phyloP scores from a whole-genome alignment of 2,797 vertebrate species.

The Thaleichthys pacificus region DNA sequence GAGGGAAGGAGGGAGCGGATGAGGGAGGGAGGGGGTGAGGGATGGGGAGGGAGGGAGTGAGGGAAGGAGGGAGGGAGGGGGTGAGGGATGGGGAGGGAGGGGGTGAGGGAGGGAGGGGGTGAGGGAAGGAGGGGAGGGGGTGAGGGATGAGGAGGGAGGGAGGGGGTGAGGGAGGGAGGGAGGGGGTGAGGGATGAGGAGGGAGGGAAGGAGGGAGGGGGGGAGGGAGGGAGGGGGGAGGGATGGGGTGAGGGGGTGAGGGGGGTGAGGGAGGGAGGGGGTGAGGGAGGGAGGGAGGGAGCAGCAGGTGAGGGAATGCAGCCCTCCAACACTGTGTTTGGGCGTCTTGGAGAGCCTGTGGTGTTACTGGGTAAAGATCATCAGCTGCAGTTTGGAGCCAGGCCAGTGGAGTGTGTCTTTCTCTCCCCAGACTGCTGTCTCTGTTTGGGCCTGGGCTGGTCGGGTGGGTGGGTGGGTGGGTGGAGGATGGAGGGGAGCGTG shows the following conservation, averaged over 20 bases:
- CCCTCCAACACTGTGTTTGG: slow-evolving; percentile 10
- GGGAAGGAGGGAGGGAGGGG: background rate
- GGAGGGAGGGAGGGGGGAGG: background rate
- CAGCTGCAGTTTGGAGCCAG: slow-evolving; percentile 11
- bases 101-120: too few relatives aligned
- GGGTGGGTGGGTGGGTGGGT: too few relatives aligned
- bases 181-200: background rate
- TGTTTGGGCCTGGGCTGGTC: background rate
- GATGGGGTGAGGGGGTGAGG: too few relatives aligned
- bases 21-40: too few relatives aligned
- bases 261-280: too few relatives aligned
- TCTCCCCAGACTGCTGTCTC: background rate
- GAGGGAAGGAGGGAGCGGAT: background rate
- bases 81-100: too few relatives aligned
- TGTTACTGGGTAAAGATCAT: slow-evolving; percentile 2
- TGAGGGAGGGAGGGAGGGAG: too few relatives aligned
- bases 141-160: too few relatives aligned
- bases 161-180: too few relatives aligned
- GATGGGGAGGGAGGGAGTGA: too few relatives aligned
- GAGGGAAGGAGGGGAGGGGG: too few relatives aligned
- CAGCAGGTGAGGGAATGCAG: background rate
- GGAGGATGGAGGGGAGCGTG: background rate
- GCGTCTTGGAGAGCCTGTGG: background rate
- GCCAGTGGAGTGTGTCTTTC: slow-evolving; percentile 16
- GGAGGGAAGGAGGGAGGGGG: too few relatives aligned